A percentile compares a stretch with the other conserved stretches of the same genome.
These are phyloP conservation scores for Phenacoccus solenopsis DNA, from an alignment of 1,140 invertebrate species.

Conservation along the genomic window DNA sequence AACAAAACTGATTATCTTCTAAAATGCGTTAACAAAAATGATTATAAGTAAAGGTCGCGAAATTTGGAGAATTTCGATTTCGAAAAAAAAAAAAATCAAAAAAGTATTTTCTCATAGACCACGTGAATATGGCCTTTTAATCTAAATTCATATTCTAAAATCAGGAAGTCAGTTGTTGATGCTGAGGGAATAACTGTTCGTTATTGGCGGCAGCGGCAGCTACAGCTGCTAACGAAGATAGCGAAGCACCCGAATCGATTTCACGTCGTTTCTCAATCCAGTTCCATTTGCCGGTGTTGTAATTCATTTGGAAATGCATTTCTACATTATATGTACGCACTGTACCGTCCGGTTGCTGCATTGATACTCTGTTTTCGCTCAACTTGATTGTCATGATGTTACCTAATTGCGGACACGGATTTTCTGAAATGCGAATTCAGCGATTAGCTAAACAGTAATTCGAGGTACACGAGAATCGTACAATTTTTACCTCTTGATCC, in stretches of 20 bases:
- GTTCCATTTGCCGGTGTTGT: slow-evolving; percentile 87
- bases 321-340: slow-evolving; percentile 63
- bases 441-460: too few relatives aligned
- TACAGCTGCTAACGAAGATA: slow-evolving; percentile 16
- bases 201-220: slow-evolving; percentile 20
- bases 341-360: slow-evolving; percentile 58
- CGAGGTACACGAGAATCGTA: background rate
- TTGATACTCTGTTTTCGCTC: slow-evolving; percentile 72
- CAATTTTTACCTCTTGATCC: slow-evolving; percentile 63
- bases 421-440: slow-evolving; percentile 45
- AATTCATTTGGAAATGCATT: slow-evolving; percentile 95
- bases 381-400: slow-evolving; percentile 87
- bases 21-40: too few relatives aligned
- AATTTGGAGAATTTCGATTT: too few relatives aligned
- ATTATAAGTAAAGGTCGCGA: too few relatives aligned
- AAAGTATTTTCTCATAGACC: background rate
- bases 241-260: slow-evolving; percentile 10
- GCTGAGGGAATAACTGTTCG: background rate
- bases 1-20: too few relatives aligned
- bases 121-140: too few relatives aligned
- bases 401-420: slow-evolving; percentile 85
- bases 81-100: background rate
- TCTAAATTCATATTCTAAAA: too few relatives aligned
- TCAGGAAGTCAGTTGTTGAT: background rate
- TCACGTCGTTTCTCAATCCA: slow-evolving; percentile 66